phyloP scores from a whole-genome alignment of 2,113 vertebrate species.

The Cavia aperea region DNA sequence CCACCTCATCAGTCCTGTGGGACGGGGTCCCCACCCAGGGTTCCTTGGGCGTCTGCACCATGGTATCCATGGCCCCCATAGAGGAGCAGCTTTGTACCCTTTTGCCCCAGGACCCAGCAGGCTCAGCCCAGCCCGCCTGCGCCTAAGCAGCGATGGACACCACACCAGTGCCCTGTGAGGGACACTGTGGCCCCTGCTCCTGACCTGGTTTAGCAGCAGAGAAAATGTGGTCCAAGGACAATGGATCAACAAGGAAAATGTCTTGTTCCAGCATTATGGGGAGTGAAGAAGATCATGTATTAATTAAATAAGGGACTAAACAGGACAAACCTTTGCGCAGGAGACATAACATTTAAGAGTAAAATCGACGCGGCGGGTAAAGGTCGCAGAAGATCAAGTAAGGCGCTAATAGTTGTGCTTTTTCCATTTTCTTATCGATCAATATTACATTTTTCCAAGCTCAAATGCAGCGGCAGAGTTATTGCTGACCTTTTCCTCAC shows the following conservation, averaged over 20 bases:
- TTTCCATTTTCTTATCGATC: conserved; percentile 84
- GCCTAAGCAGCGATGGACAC: neutral
- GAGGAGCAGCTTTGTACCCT: neutral
- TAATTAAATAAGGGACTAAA: conserved; percentile 79
- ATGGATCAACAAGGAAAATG: conserved; percentile 69
- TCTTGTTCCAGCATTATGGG: conserved; percentile 75
- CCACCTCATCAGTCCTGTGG: neutral
- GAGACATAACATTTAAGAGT: conserved; percentile 80
- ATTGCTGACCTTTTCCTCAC: conserved; percentile 83
- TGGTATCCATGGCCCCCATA: neutral
- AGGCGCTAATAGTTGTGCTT: conserved; percentile 78
- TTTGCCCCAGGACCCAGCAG: neutral
- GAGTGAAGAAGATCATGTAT: conserved; percentile 72
- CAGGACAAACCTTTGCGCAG: conserved; percentile 78
- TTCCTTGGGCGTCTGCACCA: neutral
- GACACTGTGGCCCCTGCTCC: conserved; percentile 25
- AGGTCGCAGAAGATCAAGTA: conserved; percentile 81
- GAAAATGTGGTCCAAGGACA: conserved; percentile 63
- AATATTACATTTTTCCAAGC: conserved; percentile 79
- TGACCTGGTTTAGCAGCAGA: conserved; percentile 1
- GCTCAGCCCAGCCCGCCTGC: neutral
- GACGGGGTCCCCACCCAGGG: too few species aligned
- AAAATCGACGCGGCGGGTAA: conserved; percentile 77
- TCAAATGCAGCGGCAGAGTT: conserved; percentile 79
- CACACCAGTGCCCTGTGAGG: accelerated